Base-by-base conservation (phyloP, 2,113 vertebrate species). In the Halichoerus grypus region DNA sequence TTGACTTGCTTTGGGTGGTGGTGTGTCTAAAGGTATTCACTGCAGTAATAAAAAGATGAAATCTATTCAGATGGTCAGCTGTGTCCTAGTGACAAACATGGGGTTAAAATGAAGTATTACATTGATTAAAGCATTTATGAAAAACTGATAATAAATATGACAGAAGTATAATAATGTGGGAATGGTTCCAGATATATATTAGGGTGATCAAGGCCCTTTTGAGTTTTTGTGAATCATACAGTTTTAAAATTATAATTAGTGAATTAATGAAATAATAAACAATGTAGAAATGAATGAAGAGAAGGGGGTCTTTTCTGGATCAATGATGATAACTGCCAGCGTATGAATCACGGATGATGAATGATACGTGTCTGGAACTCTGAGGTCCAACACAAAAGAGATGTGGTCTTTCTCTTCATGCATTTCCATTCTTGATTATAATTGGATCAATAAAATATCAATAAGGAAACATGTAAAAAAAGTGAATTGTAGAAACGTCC, bases 281-380 rank as follows among this genome's bases (percentile, higher is more conserved):
- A 18, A 18, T 42, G 13, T 11, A 26, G 63, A 82, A 46, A 83
- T 42, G 31, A 33, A 46, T 24, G 21, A 10, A 7, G 36, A 71
- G 36, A 46, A 28, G 3, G 39, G 0, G 1, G 57, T 83, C 36
- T 61, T 51, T 26, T 82, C 79, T 53, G 80, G 65, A 36, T 49
- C 80, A 5, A 1, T 59, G 61, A 42, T 42, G 91, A 28, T 31
- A 28, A 3, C 36, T 24, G 10, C 0, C 28, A 21, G 59, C 6
- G 5, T 65, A 9, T 33, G 71, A 65, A 19, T n/a, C 1, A 0
- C 1, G 9, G 22, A 5, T 0, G 3, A 39, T 67, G 59, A 72
- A 42, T 11, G 21, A 26, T 13, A 53, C 0, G 0, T 76, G 46
- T 86, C n/a, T 79, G 72, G 49, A 42, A 39, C 69, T 28, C 69